Evolutionary conservation across 2,797 vertebrate species (phyloP).

Genomic region (Lates japonicus): DNA sequence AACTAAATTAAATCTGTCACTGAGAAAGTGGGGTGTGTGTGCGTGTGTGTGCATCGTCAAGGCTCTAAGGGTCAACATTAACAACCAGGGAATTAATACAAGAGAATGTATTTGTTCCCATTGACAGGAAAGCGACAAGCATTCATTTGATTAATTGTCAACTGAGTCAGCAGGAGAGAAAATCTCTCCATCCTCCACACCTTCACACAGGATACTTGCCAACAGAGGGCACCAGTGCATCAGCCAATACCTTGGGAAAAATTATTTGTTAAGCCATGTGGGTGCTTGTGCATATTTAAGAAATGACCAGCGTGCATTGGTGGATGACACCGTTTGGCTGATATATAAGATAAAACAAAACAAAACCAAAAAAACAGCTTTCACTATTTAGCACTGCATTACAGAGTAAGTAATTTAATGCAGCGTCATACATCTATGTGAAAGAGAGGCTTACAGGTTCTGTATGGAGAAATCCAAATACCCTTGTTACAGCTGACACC

Average conservation of each 20-base stretch:
- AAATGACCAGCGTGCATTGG: neutral
- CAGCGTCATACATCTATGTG: too few species aligned
- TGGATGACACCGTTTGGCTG: neutral
- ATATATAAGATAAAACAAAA: too few species aligned
- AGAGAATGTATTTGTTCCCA: constrained; percentile 60
- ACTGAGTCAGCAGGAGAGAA: constrained; percentile 27
- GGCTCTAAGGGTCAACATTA: constrained; percentile 68
- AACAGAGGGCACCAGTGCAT: constrained; percentile 9
- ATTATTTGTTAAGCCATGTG: neutral
- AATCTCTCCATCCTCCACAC: neutral
- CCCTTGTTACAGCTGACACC: too few species aligned
- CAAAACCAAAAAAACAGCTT: too few species aligned
- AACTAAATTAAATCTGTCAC: constrained; percentile 74
- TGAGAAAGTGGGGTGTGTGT: constrained; percentile 16
- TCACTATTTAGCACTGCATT: too few species aligned
- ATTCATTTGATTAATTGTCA: constrained; percentile 65
- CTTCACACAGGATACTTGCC: neutral
- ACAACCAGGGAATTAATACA: constrained; percentile 73
- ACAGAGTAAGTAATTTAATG: too few species aligned
- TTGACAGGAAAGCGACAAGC: constrained; percentile 39
- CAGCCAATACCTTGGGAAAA: neutral
- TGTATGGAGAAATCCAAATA: too few species aligned
- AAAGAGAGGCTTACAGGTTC: too few species aligned
- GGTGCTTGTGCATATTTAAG: neutral
- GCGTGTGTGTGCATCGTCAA: constrained; percentile 17